Evolutionary conservation across 1,140 invertebrate genomes (phyloP).

Genomic region (Drosophila aff.): DNA sequence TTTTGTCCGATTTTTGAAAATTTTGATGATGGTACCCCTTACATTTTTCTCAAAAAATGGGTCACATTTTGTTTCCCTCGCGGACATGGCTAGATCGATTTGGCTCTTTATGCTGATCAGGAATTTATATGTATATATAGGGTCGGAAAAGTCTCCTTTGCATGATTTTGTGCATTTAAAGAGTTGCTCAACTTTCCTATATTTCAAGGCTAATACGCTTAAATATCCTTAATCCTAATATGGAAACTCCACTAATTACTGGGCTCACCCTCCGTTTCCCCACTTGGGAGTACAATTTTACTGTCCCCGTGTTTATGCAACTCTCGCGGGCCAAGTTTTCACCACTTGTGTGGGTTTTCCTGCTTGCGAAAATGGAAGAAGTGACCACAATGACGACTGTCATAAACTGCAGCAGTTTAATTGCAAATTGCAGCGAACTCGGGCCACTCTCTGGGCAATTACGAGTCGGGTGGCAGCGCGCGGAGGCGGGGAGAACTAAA

Average conservation of each 20-base stretch:
- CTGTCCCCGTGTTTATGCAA: constrained; percentile 12
- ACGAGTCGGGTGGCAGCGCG: not conserved
- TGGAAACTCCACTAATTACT: not conserved
- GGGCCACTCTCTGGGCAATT: constrained; percentile 19
- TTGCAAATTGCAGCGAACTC: constrained; percentile 34
- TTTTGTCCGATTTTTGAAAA: no score
- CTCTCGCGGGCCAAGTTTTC: constrained; percentile 1
- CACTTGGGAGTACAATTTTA: not conserved
- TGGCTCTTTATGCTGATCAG: no score
- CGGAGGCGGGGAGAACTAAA: constrained; percentile 13
- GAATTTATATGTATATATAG: no score
- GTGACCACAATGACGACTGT: constrained; percentile 19
- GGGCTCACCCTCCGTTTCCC: not conserved
- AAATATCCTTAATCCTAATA: no score
- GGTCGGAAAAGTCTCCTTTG: no score
- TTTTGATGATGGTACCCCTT: no score
- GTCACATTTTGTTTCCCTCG: no score
- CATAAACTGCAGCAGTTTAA: constrained; percentile 33
- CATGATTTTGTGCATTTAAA: no score
- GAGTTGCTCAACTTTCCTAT: no score
- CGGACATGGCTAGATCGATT: no score
- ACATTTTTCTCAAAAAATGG: no score
- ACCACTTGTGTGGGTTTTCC: constrained; percentile 1
- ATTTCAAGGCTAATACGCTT: not conserved
- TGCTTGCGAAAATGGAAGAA: not conserved